A percentile compares a stretch with the other conserved stretches of the same genome.
Evolutionary conservation across 2,888 invertebrate genomes (phyloP).

Genomic region (Aphidoletes aphidimyza): DNA sequence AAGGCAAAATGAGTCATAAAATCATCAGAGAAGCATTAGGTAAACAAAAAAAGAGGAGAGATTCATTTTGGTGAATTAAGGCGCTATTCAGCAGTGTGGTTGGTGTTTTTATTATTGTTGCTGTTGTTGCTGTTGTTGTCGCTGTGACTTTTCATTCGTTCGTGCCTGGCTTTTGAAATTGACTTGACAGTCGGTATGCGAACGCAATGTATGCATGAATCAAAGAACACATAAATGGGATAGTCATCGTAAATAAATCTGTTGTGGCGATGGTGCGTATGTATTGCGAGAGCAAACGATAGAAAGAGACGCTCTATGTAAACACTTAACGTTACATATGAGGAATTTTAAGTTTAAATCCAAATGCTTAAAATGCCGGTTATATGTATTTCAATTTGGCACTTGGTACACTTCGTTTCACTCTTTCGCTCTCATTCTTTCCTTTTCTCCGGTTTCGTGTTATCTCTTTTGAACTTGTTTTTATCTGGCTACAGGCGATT

Average conservation of each 20-base stretch:
- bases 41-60: slow-evolving; percentile 29
- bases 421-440: too few relatives aligned
- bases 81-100: slow-evolving; percentile 5
- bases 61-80: slow-evolving; percentile 46
- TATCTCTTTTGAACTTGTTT: slow-evolving; percentile 4
- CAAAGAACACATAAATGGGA: slow-evolving; percentile 39
- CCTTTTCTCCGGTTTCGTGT: background rate
- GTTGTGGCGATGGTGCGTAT: background rate
- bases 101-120: background rate
- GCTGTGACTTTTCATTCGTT: background rate
- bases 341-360: slow-evolving; percentile 48
- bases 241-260: slow-evolving; percentile 49
- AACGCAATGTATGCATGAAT: slow-evolving; percentile 43
- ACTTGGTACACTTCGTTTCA: too few relatives aligned
- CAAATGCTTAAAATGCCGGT: slow-evolving; percentile 49
- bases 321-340: slow-evolving; percentile 3
- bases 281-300: background rate
- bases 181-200: slow-evolving; percentile 43
- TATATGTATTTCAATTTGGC: background rate
- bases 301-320: background rate
- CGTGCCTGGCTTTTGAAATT: slow-evolving; percentile 22
- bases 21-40: slow-evolving; percentile 50
- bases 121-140: background rate
- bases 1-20: slow-evolving; percentile 49
- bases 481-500: slow-evolving; percentile 27